Conservation (phyloP, 2,113 vertebrate species). For the Ahaetulla prasina region DNA sequence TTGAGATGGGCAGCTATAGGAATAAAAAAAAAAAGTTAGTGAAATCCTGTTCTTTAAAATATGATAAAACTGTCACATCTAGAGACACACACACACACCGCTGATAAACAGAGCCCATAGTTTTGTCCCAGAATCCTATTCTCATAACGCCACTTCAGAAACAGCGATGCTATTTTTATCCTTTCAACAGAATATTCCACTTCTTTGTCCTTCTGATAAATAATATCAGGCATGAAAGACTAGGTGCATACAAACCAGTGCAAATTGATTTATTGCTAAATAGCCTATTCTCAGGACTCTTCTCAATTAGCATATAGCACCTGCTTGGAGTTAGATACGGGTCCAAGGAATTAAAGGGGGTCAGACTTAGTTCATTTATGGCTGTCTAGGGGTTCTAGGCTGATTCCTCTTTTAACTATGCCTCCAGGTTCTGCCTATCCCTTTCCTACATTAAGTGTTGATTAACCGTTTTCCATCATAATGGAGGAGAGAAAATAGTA, state of each 20-base stretch:
- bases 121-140: background rate
- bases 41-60: background rate
- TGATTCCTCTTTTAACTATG: no score
- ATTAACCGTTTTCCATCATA: no score
- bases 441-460: no score
- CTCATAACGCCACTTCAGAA: background rate
- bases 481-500: no score
- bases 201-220: background rate
- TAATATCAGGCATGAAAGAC: background rate
- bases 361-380: no score
- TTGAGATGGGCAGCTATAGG: background rate
- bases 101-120: background rate
- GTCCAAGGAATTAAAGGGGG: no score
- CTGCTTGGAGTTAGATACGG: background rate
- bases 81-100: no score
- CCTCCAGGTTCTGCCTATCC: no score
- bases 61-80: background rate
- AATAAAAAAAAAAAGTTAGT: background rate
- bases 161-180: background rate
- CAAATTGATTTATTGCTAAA: background rate
- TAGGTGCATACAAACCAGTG: background rate
- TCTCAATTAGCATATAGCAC: background rate
- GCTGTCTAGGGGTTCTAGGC: no score
- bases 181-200: background rate
- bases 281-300: background rate